These are phyloP conservation scores for Neotoxoptera formosana DNA, from an alignment of 1,140 invertebrate species.

Conservation along the genomic window DNA sequence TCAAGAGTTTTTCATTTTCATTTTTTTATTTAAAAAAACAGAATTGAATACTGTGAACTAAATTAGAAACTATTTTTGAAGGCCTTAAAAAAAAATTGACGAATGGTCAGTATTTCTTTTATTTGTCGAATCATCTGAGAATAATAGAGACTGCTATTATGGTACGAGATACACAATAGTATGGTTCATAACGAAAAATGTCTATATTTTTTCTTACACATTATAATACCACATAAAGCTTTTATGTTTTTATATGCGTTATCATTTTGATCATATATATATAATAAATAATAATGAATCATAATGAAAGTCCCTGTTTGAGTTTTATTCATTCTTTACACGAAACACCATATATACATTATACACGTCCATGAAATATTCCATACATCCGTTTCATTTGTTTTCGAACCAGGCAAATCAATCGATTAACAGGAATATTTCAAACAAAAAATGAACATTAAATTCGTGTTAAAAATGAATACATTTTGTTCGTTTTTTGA, in stretches of 20 bases:
- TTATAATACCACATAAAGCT: neutral
- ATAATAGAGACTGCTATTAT: neutral
- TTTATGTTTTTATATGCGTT: neutral
- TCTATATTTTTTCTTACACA: neutral
- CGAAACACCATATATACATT: neutral
- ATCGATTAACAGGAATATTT: neutral
- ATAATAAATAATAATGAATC: neutral
- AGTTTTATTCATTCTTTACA: neutral
- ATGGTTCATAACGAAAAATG: neutral
- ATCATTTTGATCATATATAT: neutral
- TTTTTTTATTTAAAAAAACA: neutral
- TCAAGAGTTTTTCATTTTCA: neutral
- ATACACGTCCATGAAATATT: neutral
- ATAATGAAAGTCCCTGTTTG: neutral
- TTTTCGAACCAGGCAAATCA: neutral
- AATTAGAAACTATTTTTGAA: neutral
- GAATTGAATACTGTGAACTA: neutral
- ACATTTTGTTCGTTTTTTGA: neutral
- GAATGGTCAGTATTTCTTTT: slow-evolving; percentile 12
- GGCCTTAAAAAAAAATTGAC: neutral
- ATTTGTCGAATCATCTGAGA: neutral
- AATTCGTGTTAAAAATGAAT: neutral
- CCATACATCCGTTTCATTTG: neutral
- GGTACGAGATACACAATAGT: neutral
- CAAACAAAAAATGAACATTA: neutral